phyloP scores from a whole-genome alignment of 2,113 vertebrate genomes.

The Redunca redunca region DNA sequence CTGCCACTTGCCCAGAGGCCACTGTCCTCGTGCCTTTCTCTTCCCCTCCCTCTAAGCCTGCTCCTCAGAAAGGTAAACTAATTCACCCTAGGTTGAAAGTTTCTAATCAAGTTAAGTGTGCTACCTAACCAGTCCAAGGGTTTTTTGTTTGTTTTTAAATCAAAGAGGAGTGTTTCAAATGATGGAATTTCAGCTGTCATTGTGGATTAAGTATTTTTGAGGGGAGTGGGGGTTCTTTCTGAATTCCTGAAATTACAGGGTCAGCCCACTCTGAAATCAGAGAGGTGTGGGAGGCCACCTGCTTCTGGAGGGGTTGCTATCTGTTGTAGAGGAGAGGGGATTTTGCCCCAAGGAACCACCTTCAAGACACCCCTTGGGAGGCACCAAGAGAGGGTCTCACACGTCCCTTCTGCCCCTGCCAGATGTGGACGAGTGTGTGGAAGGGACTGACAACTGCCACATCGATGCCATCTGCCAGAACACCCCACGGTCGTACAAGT shows the following conservation, averaged over 20 bases:
- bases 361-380: neutral
- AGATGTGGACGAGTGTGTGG: conserved; percentile 97
- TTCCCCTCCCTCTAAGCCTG: neutral
- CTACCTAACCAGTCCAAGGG: neutral
- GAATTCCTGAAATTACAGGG: neutral
- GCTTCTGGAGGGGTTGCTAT: neutral
- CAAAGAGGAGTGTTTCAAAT: neutral
- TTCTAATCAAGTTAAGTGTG: conserved; percentile 6
- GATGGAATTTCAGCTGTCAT: neutral
- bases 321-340: neutral
- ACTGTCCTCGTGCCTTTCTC: neutral
- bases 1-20: neutral
- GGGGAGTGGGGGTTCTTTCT: neutral
- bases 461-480: conserved; percentile 98
- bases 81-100: neutral
- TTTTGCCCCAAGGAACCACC: neutral
- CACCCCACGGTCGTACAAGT: conserved; percentile 95
- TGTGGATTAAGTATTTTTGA: neutral
- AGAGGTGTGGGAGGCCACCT: neutral
- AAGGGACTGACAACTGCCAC: conserved; percentile 94
- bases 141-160: conserved; percentile 21
- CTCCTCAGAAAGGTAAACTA: neutral
- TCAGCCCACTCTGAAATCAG: neutral
- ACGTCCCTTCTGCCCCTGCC: conserved; percentile 26
- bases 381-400: neutral